A percentile compares a stretch with the other conserved stretches of the same genome.
Evolutionary conservation across 2,888 invertebrate species (phyloP).

Genomic region (Mimumesa dahlbomi): DNA sequence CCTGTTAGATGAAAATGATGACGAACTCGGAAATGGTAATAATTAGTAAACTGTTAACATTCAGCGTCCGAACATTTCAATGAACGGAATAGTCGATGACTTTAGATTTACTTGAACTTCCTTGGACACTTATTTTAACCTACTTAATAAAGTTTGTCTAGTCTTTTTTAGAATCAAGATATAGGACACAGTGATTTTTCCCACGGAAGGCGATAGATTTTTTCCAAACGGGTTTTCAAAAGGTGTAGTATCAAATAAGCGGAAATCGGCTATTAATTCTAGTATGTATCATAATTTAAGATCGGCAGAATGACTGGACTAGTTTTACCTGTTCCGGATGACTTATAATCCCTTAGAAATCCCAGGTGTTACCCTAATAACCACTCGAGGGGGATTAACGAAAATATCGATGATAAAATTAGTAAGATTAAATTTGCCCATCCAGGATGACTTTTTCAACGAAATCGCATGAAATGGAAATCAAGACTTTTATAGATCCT

Average conservation of each 20-base stretch:
- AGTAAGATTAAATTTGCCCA: not conserved
- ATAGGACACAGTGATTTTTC: not conserved
- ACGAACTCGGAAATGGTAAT: too few relatives aligned
- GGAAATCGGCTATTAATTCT: constrained; percentile 40
- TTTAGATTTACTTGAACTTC: too few relatives aligned
- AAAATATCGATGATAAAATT: not conserved
- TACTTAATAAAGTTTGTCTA: too few relatives aligned
- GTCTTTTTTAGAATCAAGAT: not conserved
- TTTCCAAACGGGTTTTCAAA: not conserved
- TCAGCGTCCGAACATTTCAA: too few relatives aligned
- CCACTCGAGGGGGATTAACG: not conserved
- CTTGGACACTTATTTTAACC: too few relatives aligned
- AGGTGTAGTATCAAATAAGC: not conserved
- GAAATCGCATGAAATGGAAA: not conserved
- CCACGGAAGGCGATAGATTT: constrained; percentile 1
- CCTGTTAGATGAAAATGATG: too few relatives aligned
- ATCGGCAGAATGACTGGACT: constrained; percentile 39
- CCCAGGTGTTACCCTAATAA: constrained; percentile 5
- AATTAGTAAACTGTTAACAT: too few relatives aligned
- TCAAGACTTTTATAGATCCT: too few relatives aligned
- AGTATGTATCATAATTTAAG: constrained; percentile 21
- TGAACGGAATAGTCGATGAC: too few relatives aligned
- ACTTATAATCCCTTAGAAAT: constrained; percentile 18
- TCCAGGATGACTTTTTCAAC: too few relatives aligned
- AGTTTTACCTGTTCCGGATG: constrained; percentile 27